phyloP scores from a whole-genome alignment of 2,113 vertebrate species.

The Pionites leucogaster region DNA sequence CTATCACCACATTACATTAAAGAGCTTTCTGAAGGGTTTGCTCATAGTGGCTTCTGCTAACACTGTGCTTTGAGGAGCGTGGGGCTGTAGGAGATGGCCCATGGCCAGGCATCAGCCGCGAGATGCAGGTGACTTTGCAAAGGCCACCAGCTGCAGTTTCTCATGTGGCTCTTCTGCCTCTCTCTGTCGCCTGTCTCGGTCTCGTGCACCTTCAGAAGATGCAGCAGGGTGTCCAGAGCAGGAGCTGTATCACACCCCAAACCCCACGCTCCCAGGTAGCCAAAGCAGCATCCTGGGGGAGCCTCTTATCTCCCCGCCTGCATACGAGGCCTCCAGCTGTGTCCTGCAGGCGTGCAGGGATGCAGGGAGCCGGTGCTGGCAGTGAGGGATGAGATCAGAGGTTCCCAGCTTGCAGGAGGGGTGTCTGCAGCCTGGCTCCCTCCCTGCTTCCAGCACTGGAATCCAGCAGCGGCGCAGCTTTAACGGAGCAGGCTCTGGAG shows the following conservation, averaged over 20 bases:
- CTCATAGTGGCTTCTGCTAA: background rate
- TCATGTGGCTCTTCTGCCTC: background rate
- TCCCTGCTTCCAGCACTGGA: background rate
- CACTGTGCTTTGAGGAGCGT: rapidly evolving
- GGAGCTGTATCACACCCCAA: background rate
- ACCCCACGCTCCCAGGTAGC: background rate
- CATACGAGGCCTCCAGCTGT: background rate
- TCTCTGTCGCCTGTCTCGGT: background rate
- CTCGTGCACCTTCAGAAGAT: background rate
- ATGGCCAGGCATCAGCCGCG: rapidly evolving
- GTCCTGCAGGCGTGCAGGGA: background rate
- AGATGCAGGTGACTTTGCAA: background rate
- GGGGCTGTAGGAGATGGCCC: background rate
- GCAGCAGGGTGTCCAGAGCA: rapidly evolving
- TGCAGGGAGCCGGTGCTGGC: background rate
- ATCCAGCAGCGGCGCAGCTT: background rate
- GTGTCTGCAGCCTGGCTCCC: background rate
- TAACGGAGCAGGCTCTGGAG: background rate
- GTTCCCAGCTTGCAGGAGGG: background rate
- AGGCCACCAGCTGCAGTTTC: background rate
- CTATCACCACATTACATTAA: rapidly evolving
- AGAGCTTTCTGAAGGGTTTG: background rate
- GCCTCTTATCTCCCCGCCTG: background rate
- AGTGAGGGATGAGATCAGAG: background rate
- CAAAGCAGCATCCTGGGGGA: background rate